Percentiles rank a stretch among this genome's conserved stretches.
phyloP scores from a whole-genome alignment of 2,797 vertebrate species.

The Todus mexicanus region DNA sequence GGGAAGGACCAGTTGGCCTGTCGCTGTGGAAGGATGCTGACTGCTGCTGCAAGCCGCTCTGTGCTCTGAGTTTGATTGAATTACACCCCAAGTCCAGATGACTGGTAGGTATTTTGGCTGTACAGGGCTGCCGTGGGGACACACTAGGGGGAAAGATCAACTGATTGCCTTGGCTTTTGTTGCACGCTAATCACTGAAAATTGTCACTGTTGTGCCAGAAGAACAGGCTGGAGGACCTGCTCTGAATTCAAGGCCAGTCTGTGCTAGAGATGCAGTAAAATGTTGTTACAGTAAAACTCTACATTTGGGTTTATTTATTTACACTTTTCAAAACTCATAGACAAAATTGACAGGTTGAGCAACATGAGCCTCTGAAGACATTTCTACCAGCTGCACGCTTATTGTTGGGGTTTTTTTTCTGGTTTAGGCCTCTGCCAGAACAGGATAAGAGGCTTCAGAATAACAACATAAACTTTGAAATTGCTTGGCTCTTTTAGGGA shows the following conservation, averaged over 20 bases:
- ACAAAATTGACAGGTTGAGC: not conserved
- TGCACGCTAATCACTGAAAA: not conserved
- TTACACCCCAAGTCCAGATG: not conserved
- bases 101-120: not conserved
- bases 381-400: slow-evolving; percentile 9
- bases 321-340: not conserved
- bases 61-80: not conserved
- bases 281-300: not conserved
- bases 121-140: not conserved
- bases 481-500: slow-evolving; percentile 34
- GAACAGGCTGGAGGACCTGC: not conserved
- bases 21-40: not conserved
- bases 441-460: slow-evolving; percentile 28
- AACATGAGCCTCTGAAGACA: not conserved
- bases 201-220: not conserved
- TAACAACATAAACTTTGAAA: slow-evolving; percentile 53
- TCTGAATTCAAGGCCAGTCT: not conserved
- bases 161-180: not conserved
- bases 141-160: not conserved
- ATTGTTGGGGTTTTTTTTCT: not conserved
- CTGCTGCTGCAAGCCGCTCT: accelerated
- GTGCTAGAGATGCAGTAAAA: not conserved
- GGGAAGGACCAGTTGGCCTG: not conserved
- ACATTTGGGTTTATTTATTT: slow-evolving; percentile 4
- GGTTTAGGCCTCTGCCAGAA: slow-evolving; percentile 22